phyloP scores from a whole-genome alignment of 2,888 invertebrate species.

The Ophioninae sp. region DNA sequence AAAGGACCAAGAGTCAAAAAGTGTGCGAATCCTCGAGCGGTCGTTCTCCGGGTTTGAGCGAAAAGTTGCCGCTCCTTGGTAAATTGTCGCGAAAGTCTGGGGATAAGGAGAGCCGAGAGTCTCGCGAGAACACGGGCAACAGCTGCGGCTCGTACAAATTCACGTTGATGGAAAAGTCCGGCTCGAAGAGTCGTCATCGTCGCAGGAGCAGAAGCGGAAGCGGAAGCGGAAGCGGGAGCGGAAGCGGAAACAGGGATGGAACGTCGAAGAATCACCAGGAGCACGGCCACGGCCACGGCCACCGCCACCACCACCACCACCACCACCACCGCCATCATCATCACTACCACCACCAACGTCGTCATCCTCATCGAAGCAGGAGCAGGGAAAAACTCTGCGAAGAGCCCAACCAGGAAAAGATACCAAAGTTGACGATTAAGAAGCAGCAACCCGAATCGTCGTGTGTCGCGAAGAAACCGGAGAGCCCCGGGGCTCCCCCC shows the following conservation, averaged over 20 bases:
- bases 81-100: conserved; percentile 56
- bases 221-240: no score
- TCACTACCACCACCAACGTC: conserved; percentile 10
- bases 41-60: conserved; percentile 39
- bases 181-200: conserved; percentile 27
- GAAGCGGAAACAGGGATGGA: conserved; percentile 26
- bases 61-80: conserved; percentile 43
- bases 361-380: conserved; percentile 15
- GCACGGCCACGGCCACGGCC: no score
- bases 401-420: conserved; percentile 59
- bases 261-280: conserved; percentile 42
- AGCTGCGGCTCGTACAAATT: conserved; percentile 47
- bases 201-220: neutral
- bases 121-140: conserved; percentile 35
- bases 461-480: conserved; percentile 28
- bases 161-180: conserved; percentile 42
- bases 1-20: conserved; percentile 74
- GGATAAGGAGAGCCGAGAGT: conserved; percentile 26
- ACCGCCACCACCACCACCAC: no score
- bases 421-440: conserved; percentile 70
- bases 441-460: conserved; percentile 57
- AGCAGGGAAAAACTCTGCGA: conserved; percentile 37
- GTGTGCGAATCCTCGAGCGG: conserved; percentile 59
- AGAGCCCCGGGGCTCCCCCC: conserved; percentile 35
- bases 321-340: no score